phyloP scores from a whole-genome alignment of 2,113 vertebrate species.

The Cyphomyrus discorhynchus region DNA sequence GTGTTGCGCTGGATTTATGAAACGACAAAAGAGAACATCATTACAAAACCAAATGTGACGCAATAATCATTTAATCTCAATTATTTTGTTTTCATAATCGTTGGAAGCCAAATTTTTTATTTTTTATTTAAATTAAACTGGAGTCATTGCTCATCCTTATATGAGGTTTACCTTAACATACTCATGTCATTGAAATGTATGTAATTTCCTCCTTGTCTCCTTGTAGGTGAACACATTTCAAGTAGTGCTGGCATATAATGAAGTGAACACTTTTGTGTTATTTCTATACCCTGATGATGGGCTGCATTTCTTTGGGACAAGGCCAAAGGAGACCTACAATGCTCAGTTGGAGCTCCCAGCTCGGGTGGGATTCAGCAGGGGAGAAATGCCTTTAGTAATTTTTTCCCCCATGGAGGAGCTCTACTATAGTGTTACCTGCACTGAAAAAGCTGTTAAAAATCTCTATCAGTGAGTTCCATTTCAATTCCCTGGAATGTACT shows the following conservation, averaged over 20 bases:
- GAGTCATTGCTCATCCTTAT: neutral
- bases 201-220: neutral
- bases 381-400: slow-evolving; percentile 59
- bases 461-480: slow-evolving; percentile 74
- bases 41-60: neutral
- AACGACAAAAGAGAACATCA: too few species aligned
- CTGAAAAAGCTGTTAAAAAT: slow-evolving; percentile 72
- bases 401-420: slow-evolving; percentile 66
- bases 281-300: slow-evolving; percentile 82
- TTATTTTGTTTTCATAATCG: neutral
- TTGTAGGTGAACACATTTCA: slow-evolving; percentile 90
- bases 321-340: slow-evolving; percentile 86
- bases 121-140: neutral
- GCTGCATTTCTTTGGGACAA: slow-evolving; percentile 85
- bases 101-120: too few species aligned
- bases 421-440: slow-evolving; percentile 72
- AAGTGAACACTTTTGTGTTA: slow-evolving; percentile 70
- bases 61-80: neutral
- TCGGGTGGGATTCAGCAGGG: slow-evolving; percentile 88
- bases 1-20: too few species aligned
- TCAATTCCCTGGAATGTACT: neutral
- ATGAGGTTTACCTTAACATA: neutral
- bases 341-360: slow-evolving; percentile 85
- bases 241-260: slow-evolving; percentile 74
- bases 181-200: neutral